Evolutionary conservation across 2,113 vertebrate genomes (phyloP), one percentile per base, ranked within the genome.

Genomic region (Polypterus bichir): DNA sequence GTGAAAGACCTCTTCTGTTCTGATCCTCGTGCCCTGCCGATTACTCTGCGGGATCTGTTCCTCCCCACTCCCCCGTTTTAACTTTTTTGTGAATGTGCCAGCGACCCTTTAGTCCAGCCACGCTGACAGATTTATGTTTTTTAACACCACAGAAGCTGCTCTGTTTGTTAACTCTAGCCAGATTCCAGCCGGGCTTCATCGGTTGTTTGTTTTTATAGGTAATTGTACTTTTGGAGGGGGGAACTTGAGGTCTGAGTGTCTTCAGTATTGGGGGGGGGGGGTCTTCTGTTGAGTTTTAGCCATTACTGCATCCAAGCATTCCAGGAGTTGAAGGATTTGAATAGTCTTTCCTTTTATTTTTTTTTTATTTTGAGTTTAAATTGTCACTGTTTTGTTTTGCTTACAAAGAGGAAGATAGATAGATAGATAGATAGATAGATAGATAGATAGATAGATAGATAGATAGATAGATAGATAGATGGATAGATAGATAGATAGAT

Each of bases 71-170:
- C 71, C 73, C 73, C 68, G 77, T 73, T 68, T 70, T 73, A 65
- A 75, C 74, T 73, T 71, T 76, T 77, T 66, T 70, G 68, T 73
- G 70, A 74, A 72, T 69, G 68, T 71, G 64, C 77, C 76, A 72
- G 73, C 68, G 73, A 75, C 70, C 76, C 67, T 72, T 71, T 73
- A 75, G 70, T 72, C 76, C 70, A 63, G 71, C 73, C 70, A 78
- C 70, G 74, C 70, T 79, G 77, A 81, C 76, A 78, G 78, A 83
- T 83, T 79, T 85, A 82, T 83, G 75, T 76, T 76, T 77, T 78
- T 76, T 74, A 73, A 78, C 77, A 76, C 74, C 68, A 48, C 73
- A 74, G 71, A 67, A 44, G 46, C 68, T 73, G 75, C 70, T 68
- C 65, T 77, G 72, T 82, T 83, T 80, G 75, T 64, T 72, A 78